Percentiles rank a stretch among this genome's conserved stretches.
phyloP scores from a whole-genome alignment of 2,113 vertebrate species.

The Progne subis region DNA sequence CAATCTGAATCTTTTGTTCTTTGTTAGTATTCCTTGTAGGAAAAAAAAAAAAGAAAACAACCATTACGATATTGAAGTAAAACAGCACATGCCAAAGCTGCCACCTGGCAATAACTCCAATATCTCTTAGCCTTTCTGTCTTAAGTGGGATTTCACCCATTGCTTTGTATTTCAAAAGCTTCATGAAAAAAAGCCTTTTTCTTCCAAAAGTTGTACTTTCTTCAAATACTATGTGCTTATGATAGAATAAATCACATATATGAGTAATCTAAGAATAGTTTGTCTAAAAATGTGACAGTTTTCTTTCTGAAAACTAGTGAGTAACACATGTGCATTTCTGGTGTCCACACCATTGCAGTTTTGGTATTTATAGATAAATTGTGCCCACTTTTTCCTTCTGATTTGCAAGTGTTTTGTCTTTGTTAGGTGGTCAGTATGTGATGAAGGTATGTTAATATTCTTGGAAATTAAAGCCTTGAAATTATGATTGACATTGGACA shows the following conservation, averaged over 20 bases:
- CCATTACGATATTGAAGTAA: background rate
- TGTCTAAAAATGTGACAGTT: background rate
- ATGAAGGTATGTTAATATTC: background rate
- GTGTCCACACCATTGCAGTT: background rate
- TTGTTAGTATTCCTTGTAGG: background rate
- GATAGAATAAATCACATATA: background rate
- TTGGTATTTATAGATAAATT: background rate
- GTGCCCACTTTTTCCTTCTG: background rate
- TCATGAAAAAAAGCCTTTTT: accelerated
- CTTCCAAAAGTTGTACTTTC: background rate
- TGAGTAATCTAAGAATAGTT: background rate
- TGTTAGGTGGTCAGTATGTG: background rate
- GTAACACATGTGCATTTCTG: background rate
- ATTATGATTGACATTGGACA: background rate
- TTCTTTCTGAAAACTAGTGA: background rate
- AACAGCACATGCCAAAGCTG: background rate
- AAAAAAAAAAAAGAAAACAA: background rate
- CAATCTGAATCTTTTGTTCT: background rate
- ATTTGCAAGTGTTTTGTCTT: background rate
- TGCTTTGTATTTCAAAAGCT: background rate
- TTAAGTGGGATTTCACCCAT: background rate
- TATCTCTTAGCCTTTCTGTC: background rate
- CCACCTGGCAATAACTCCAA: background rate
- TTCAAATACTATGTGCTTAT: background rate
- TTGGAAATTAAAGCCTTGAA: background rate